Conservation (phyloP, 2,797 vertebrate species). For the Poeciliopsis gracilis region DNA sequence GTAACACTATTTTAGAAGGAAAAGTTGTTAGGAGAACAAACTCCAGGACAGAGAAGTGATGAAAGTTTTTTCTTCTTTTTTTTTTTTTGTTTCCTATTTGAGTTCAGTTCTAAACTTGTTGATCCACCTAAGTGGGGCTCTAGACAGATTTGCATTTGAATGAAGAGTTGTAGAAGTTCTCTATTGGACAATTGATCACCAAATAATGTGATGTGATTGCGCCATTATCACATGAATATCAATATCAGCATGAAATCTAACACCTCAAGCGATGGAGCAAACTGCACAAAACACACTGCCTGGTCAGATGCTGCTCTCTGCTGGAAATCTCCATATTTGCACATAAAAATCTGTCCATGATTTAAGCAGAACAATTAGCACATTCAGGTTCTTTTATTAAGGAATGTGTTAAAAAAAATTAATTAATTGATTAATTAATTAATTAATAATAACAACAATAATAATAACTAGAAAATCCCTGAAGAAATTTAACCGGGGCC, state of each 20-base stretch:
- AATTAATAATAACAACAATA: too few species aligned
- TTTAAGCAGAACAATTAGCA: not conserved
- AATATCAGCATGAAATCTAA: not conserved
- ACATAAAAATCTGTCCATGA: not conserved
- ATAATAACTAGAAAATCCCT: too few species aligned
- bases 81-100: not conserved
- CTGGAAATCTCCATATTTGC: slow-evolving; percentile 35
- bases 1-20: not conserved
- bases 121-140: not conserved
- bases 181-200: not conserved
- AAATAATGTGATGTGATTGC: not conserved
- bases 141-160: not conserved
- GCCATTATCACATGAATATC: not conserved
- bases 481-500: too few species aligned
- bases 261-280: not conserved
- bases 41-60: too few species aligned
- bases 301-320: slow-evolving; percentile 71
- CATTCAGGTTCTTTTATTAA: not conserved
- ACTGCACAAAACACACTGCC: not conserved
- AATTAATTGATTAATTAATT: too few species aligned
- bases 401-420: not conserved
- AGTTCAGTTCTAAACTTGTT: not conserved
- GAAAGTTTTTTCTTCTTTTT: not conserved
- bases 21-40: not conserved
- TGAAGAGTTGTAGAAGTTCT: not conserved